Conservation (phyloP, 2,888 invertebrate species). For the Drosophila testacea region DNA sequence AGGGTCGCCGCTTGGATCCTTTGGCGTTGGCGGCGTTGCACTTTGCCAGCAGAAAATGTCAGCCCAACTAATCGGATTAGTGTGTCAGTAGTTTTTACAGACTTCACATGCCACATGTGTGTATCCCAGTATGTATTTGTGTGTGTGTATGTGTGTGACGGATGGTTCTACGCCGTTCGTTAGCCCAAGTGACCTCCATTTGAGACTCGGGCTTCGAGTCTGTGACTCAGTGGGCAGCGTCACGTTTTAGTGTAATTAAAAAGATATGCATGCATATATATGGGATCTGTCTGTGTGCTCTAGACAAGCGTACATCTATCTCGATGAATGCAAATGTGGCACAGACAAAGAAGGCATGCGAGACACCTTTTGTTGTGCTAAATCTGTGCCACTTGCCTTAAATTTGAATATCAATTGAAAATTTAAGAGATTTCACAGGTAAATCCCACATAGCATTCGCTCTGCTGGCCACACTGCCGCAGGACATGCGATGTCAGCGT, state of each 20-base stretch:
- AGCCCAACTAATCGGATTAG: constrained; percentile 79
- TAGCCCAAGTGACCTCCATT: constrained; percentile 78
- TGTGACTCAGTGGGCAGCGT: constrained; percentile 57
- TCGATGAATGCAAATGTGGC: constrained; percentile 31
- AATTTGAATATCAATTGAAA: constrained; percentile 56
- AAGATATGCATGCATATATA: constrained; percentile 61
- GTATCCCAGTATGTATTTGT: constrained; percentile 10
- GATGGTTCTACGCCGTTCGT: constrained; percentile 64
- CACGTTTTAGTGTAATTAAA: constrained; percentile 80
- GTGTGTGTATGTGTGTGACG: constrained; percentile 53
- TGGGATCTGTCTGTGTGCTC: constrained; percentile 29
- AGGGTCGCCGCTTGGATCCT: constrained; percentile 38
- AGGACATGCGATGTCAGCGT: constrained; percentile 58
- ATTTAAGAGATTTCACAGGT: constrained; percentile 45
- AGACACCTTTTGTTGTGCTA: constrained; percentile 33
- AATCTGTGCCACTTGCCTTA: constrained; percentile 48
- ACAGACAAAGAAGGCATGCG: constrained; percentile 11
- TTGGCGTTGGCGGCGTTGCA: constrained; percentile 47
- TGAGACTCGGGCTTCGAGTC: constrained; percentile 35
- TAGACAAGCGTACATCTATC: constrained; percentile 15
- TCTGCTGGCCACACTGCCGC: background rate
- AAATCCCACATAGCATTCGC: background rate
- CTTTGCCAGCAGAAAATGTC: constrained; percentile 70
- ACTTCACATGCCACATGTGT: constrained; percentile 24
- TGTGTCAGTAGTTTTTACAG: constrained; percentile 69